These are phyloP conservation scores for Falco punctatus DNA, from an alignment of 2,113 vertebrate species.

Conservation along the genomic window DNA sequence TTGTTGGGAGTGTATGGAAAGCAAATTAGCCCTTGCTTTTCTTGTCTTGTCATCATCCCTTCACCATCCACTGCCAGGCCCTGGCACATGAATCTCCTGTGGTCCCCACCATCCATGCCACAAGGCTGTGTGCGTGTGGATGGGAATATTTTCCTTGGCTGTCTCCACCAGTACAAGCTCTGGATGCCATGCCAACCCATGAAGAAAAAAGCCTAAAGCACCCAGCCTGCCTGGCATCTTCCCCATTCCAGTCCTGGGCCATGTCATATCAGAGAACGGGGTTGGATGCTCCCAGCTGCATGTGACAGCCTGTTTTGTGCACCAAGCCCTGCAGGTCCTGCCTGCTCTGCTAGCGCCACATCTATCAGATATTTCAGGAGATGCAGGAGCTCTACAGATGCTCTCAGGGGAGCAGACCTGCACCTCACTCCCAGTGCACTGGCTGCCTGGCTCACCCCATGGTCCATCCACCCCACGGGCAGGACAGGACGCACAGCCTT, in stretches of 20 bases:
- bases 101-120: not conserved
- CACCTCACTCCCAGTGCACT: fast-evolving
- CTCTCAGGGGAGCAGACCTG: not conserved
- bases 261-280: fast-evolving
- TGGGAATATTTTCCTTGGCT: not conserved
- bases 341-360: not conserved
- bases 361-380: not conserved
- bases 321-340: not conserved
- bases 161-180: not conserved
- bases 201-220: not conserved
- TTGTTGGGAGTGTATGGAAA: not conserved
- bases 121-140: not conserved
- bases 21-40: not conserved
- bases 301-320: fast-evolving
- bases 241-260: not conserved
- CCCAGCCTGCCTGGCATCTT: not conserved
- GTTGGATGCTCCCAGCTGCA: not conserved
- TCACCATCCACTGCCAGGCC: not conserved
- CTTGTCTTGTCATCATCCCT: not conserved
- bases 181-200: not conserved
- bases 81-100: not conserved
- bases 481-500: fast-evolving
- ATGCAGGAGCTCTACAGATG: not conserved
- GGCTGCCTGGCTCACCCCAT: not conserved
- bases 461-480: fast-evolving